Evolutionary conservation across 2,888 invertebrate genomes (phyloP).

Genomic region (Mimas tiliae): DNA sequence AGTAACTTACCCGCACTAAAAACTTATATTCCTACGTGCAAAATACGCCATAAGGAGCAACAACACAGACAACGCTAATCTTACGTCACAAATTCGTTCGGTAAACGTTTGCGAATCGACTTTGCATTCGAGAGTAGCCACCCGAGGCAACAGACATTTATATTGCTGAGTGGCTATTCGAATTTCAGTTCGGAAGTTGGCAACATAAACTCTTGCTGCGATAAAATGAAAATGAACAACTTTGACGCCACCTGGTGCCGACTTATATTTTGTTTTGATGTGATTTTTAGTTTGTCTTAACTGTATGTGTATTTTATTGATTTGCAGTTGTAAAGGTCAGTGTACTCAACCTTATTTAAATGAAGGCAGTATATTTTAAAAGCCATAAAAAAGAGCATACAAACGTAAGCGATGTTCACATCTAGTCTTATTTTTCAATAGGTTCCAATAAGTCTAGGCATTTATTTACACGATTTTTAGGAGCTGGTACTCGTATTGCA

Average conservation of each 20-base stretch:
- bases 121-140: conserved; percentile 21
- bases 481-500: too few relatives aligned
- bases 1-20: not conserved
- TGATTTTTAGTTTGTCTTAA: not conserved
- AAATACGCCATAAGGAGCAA: not conserved
- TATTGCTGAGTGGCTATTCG: conserved; percentile 24
- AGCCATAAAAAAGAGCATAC: too few relatives aligned
- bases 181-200: conserved; percentile 22
- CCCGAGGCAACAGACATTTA: conserved; percentile 18
- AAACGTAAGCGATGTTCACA: too few relatives aligned
- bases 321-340: not conserved
- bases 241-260: conserved; percentile 19
- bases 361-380: too few relatives aligned
- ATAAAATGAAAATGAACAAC: conserved; percentile 26
- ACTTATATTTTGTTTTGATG: not conserved
- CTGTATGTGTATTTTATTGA: not conserved
- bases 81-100: conserved; percentile 26
- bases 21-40: not conserved
- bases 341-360: not conserved
- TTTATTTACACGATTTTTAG: too few relatives aligned
- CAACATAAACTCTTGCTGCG: not conserved
- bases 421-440: too few relatives aligned
- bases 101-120: conserved; percentile 22
- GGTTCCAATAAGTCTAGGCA: too few relatives aligned
- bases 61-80: conserved; percentile 29